Conservation (phyloP, 2,113 vertebrate genomes). For the Corydoras sp. region DNA sequence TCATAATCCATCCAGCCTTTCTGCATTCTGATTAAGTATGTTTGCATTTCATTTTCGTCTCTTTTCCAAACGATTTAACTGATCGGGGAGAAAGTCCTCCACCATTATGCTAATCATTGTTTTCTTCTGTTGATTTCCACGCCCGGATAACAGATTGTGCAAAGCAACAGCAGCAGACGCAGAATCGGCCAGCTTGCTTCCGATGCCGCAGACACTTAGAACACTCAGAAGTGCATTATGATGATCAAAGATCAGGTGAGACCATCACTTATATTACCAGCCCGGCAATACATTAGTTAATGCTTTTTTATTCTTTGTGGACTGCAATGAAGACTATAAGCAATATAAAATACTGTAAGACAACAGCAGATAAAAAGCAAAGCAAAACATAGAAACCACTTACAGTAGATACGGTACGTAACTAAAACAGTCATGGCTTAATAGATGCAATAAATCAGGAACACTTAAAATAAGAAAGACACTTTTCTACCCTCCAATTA, state of each 20-base stretch:
- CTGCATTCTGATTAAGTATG: conserved; percentile 8
- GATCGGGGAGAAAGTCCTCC: conserved; percentile 20
- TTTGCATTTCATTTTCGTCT: neutral
- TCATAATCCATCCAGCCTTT: conserved; percentile 21
- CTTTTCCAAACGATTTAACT: conserved; percentile 35
- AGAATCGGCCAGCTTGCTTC: conserved; percentile 15
- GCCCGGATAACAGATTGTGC: conserved; percentile 23
- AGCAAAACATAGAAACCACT: too few species aligned
- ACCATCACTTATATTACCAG: conserved; percentile 5
- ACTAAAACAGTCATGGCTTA: too few species aligned
- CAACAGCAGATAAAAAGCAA: too few species aligned
- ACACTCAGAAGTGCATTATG: neutral
- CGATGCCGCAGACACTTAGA: conserved; percentile 16
- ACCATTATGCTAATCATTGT: conserved; percentile 40
- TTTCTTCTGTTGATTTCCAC: conserved; percentile 26
- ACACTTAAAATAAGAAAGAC: too few species aligned
- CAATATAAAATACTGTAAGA: neutral
- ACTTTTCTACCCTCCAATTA: too few species aligned
- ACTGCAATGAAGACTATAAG: neutral
- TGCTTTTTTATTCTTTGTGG: conserved; percentile 5
- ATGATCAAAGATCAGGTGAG: conserved; percentile 28
- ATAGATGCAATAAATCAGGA: too few species aligned
- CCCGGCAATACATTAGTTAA: conserved; percentile 18
- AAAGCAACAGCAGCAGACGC: neutral
- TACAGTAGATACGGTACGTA: too few species aligned